These are phyloP conservation scores for Sinosuthora webbiana DNA, from an alignment of 2,113 vertebrate species.

Conservation along the genomic window DNA sequence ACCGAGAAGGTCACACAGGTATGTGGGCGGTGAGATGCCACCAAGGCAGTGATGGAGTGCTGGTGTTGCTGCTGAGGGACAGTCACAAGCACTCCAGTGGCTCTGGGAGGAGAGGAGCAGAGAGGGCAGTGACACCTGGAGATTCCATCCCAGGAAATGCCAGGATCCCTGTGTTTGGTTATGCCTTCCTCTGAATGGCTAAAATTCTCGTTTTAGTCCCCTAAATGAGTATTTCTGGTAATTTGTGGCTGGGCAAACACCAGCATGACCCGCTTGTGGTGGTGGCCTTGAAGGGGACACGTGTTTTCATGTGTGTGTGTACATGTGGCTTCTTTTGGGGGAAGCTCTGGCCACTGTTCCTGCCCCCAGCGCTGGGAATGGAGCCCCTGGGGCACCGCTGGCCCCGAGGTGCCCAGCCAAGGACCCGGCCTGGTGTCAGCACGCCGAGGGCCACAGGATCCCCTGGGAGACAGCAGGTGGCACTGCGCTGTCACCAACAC, in stretches of 20 bases:
- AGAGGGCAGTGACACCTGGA: not conserved
- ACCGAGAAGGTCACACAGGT: constrained; percentile 97
- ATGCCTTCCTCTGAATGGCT: not conserved
- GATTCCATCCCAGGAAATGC: not conserved
- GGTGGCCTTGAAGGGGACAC: not conserved
- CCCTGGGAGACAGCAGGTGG: constrained; percentile 55
- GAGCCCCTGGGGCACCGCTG: fast-evolving
- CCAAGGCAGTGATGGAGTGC: not conserved
- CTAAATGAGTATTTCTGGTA: not conserved
- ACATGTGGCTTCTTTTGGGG: fast-evolving
- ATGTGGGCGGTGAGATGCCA: not conserved
- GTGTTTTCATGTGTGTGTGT: fast-evolving
- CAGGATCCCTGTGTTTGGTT: not conserved
- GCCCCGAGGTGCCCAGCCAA: fast-evolving
- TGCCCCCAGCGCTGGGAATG: fast-evolving
- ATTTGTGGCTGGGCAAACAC: not conserved
- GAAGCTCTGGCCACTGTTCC: not conserved
- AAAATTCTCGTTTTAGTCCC: not conserved
- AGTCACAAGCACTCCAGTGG: not conserved
- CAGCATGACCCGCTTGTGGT: not conserved
- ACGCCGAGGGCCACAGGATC: not conserved
- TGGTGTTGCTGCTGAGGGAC: not conserved
- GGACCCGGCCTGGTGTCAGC: not conserved
- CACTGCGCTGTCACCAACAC: constrained; percentile 29
- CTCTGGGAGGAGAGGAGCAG: not conserved